Evolutionary conservation across 2,113 vertebrate genomes (phyloP), one percentile per base, ranked within the genome.

Genomic region (Dromaius novaehollandiae): DNA sequence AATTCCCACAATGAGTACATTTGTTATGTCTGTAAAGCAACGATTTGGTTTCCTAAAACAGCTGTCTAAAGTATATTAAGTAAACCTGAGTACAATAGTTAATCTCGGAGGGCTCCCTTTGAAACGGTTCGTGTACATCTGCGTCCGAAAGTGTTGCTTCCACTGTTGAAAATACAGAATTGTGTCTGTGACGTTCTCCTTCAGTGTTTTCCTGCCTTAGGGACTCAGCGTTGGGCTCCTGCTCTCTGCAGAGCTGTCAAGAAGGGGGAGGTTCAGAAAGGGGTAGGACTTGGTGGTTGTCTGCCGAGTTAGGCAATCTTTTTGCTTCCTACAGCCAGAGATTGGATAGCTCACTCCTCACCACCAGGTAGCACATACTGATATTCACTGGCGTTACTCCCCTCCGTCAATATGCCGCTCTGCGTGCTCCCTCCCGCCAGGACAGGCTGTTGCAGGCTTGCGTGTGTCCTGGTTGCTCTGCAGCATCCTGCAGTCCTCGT

Each of bases 11-110:
- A 51, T 58, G 44, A 56, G 4, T 73, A 63, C 42, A 60, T 96
- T 96, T 92, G 61, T 93, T 94, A 82, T 32, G 64, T 88, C 82
- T 86, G 28, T 95, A 97, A 97, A 96, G 86, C n/a, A 40, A 71
- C 68, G 55, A 68, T 96, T 90, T 32, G 34, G 30, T 93, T 97
- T 95, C 65, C 61, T 83, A 50, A 34, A 15, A 64, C 89, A 89
- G 82, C 36, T 78, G 65, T 74, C 86, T 73, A 60, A 93, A 96
- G 66, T 28, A 11, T 28, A 4, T 90, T 94, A 88, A 86, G 60
- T 93, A 95, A 96, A 95, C 60, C 55, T 34, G 32, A 84, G 61
- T 50, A 28, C 74, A 94, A 25, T 70, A 80, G 51, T 76, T 88
- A 74, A 20, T 96, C 92, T 96, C 74, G 53, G 79, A 77, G 36